Base-by-base conservation (phyloP, 1,140 invertebrate genomes). In the Drosophila sproati region DNA sequence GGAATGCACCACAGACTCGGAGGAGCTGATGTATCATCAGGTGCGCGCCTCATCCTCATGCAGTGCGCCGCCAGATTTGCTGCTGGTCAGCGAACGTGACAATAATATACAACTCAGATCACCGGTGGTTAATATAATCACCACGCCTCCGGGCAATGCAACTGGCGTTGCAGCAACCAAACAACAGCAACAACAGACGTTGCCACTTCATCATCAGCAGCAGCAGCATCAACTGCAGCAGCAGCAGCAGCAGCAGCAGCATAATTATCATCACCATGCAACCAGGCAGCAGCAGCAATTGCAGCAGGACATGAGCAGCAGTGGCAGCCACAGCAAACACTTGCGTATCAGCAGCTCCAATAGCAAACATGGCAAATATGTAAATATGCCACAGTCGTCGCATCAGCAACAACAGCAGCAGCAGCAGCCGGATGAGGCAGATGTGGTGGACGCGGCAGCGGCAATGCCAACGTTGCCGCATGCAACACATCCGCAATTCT, bases 1-100 rank as follows among this genome's bases (percentile, higher is more conserved):
- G 78, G 92, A 93, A 88, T 93, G 91, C 79, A 90, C 92, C 75
- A 93, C 92, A 69, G 92, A 93, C 78, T 92, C 92, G 5, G 92
- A 93, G 77, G 92, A 93, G 64, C 77, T 93, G 64, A 92, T 93
- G 82, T 92, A 93, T 70, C 91, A 92, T 74, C 92, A 92, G 78
- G 88, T 92, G 69, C 88, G 92, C 50, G 92, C 92, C 73, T 81
- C 91, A 64, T 93, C 92, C 69, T 91, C 91, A 5, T 93, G 92
- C 81, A 92, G 92, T 51, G 92, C 92, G 2, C 92, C 92, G 70
- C 92, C 92, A 35, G 91, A 92, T 77, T 72, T 92, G 73, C 63
- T 92, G 69, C 69, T 93, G 71, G 90, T 92, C 61, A 92, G 91
- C 63, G 92, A 93, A 91, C 89, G 92, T 78, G 91, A 92, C 81